Evolutionary conservation across 2,888 invertebrate species (phyloP), one percentile per base, ranked within the genome.

Genomic region (Dysmachus trigonus): DNA sequence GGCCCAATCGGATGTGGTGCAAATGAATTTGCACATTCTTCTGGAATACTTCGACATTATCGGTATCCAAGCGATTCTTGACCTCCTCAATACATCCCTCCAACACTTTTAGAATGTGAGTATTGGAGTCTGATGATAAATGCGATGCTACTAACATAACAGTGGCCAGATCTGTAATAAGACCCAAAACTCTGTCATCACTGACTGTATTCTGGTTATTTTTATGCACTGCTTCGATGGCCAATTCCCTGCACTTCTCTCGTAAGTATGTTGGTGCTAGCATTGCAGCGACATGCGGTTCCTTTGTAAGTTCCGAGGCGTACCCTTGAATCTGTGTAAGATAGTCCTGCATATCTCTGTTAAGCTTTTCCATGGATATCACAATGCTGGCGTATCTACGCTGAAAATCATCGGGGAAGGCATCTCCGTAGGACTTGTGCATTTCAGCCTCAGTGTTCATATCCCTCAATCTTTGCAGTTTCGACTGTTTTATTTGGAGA

Each of bases 401-500:
- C 91, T 98, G 97, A 91, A 98, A 99, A 90, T 98, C 98, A 87
- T 96, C 95, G 4, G 96, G 94, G 89, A 97, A 94, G 87, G 94
- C 94, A 90, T 96, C 95, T 38, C 96, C 96, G 91, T 96, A 96
- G 0, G 97, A 96, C 76, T 95, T 95, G 91, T 95, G 94, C 91
- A 96, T 96, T 90, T 99, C 98, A 0, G 97, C 98, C 91, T 97
- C 96, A 87, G 96, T 94, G 90, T 99, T 99, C 95, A 98, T 96
- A 87, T 96, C 95, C 90, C 95, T 95, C 81, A 99, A 92, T 86
- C 95, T 94, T 89, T 95, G 94, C 10, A 98, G 95, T 93, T 97
- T 97, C 3, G 94, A 94, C 89, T 95, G 95, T 91, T 99, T 99
- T 0, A 95, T 95, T 87, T 94, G 94, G 62, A 99, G 93, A 88